These are phyloP conservation scores for Hypotaenidia okinawae DNA, from an alignment of 2,797 vertebrate genomes.

Conservation along the genomic window DNA sequence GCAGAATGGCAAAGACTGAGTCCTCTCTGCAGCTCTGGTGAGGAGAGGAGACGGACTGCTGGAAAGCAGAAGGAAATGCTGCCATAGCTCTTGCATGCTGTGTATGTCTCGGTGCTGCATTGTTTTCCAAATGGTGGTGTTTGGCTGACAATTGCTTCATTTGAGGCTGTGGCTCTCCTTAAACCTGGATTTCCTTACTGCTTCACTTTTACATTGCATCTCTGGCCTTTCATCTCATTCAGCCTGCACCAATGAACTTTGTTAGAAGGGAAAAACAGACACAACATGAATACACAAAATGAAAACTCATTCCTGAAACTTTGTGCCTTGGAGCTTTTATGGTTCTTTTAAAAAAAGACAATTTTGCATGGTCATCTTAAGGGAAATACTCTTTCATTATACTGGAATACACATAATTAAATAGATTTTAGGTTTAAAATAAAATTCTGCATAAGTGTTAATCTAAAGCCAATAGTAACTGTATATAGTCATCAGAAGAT, in stretches of 20 bases:
- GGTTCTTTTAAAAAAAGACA: neutral
- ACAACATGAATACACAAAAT: neutral
- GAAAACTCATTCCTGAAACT: neutral
- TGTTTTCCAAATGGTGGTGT: neutral
- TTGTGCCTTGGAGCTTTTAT: neutral
- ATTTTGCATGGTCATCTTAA: neutral
- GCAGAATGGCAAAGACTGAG: neutral
- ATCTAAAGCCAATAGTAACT: neutral
- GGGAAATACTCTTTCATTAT: neutral
- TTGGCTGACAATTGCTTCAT: neutral
- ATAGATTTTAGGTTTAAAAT: neutral
- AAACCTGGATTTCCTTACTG: neutral
- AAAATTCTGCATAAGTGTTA: neutral
- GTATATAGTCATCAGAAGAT: neutral
- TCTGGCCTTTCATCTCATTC: neutral
- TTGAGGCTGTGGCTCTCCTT: neutral
- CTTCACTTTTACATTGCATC: neutral
- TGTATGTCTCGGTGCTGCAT: fast-evolving
- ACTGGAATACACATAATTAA: neutral
- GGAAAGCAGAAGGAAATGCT: neutral
- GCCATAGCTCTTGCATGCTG: neutral
- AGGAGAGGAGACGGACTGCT: neutral
- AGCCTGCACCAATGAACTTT: neutral
- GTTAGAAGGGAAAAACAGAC: neutral
- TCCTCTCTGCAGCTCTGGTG: neutral